Evolutionary conservation across 64 coral and sea anemone genomes (phyloP).

Genomic region (Montipora foliosa): DNA sequence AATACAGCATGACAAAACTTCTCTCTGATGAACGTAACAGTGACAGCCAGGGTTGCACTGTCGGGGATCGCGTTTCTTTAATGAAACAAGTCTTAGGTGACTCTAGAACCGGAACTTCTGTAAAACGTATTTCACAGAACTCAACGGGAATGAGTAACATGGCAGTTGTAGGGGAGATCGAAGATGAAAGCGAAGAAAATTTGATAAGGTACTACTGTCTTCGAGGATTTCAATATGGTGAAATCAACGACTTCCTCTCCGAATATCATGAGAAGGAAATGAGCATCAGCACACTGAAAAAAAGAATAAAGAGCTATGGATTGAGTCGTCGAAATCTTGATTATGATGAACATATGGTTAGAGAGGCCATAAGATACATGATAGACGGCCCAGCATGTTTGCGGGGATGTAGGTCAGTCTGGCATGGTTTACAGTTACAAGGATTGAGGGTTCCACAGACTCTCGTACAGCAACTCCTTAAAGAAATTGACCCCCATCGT

Average conservation of each 20-base stretch:
- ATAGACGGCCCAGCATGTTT: conserved; percentile 6
- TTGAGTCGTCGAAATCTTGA: not conserved
- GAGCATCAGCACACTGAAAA: conserved; percentile 15
- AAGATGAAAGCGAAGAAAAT: conserved; percentile 1
- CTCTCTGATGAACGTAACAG: too few species aligned
- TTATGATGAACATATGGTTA: not conserved
- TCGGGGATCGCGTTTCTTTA: not conserved
- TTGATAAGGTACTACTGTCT: conserved; percentile 26
- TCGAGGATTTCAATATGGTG: conserved; percentile 22
- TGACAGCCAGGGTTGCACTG: not conserved
- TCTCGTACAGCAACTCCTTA: not conserved
- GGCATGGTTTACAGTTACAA: not conserved
- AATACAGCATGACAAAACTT: too few species aligned
- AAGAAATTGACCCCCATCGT: not conserved
- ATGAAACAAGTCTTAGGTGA: not conserved
- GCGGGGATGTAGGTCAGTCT: not conserved
- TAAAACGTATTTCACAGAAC: not conserved
- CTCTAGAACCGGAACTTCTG: not conserved
- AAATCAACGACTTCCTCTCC: conserved; percentile 25
- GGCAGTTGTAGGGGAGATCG: not conserved
- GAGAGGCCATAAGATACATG: conserved; percentile 5
- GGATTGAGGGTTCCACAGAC: not conserved
- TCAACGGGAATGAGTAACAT: not conserved
- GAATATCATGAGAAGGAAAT: not conserved
- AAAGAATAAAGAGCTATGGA: conserved; percentile 21